Percentiles rank a stretch among this genome's conserved stretches.
Conservation (phyloP, 2,888 invertebrate genomes). For the Strigamia crassipes region DNA sequence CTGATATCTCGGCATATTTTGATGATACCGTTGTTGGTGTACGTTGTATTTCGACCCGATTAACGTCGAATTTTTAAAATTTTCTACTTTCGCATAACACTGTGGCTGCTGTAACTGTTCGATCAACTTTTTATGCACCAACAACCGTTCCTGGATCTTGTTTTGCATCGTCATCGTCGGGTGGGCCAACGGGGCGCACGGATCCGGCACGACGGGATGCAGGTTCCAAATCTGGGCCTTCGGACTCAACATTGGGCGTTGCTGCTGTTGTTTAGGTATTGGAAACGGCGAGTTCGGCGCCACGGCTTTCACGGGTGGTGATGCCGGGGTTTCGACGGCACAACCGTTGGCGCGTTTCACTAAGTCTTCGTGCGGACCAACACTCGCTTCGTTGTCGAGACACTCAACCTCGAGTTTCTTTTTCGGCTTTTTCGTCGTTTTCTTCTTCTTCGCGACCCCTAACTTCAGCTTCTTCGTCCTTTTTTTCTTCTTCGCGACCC, state of each 20-base stretch:
- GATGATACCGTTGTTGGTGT: no score
- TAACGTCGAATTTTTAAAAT: no score
- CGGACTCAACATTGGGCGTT: not conserved
- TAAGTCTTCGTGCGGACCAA: conserved; percentile 59
- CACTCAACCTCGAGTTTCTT: conserved; percentile 57
- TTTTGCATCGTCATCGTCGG: not conserved
- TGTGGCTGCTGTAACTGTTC: no score
- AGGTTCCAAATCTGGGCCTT: not conserved
- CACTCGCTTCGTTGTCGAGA: conserved; percentile 67
- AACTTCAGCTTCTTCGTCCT: conserved; percentile 38
- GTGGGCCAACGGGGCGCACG: not conserved
- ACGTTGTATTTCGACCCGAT: no score
- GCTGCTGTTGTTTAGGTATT: not conserved
- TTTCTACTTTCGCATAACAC: no score
- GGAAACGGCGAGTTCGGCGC: not conserved
- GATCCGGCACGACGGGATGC: not conserved
- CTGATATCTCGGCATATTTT: no score
- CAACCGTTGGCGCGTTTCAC: not conserved
- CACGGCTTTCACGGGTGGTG: not conserved
- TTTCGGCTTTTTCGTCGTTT: conserved; percentile 1
- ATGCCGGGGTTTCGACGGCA: not conserved
- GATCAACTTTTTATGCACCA: not conserved
- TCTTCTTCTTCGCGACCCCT: conserved; percentile 48
- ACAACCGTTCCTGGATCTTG: not conserved
- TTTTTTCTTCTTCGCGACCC: conserved; percentile 48